Evolutionary conservation across 2,888 invertebrate genomes (phyloP).

Genomic region (Lottia gigantea): DNA sequence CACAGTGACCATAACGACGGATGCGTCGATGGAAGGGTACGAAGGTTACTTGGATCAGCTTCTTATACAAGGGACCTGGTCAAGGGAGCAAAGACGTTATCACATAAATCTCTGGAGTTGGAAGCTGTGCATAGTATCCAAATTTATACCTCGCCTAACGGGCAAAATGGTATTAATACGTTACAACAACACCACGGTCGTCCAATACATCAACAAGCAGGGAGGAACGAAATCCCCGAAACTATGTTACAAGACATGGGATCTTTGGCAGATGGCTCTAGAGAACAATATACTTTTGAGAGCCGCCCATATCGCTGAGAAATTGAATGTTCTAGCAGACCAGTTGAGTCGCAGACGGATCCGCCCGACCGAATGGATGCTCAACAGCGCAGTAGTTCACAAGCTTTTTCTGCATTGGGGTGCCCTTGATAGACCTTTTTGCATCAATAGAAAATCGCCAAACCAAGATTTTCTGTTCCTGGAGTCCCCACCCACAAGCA

Average conservation of each 20-base stretch:
- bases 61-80: not conserved
- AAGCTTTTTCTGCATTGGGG: constrained; percentile 22
- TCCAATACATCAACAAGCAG: no score
- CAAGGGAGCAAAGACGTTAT: no score
- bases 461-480: constrained; percentile 24
- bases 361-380: constrained; percentile 19
- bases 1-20: not conserved
- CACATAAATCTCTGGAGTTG: no score
- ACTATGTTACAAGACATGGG: constrained; percentile 12
- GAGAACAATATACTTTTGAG: constrained; percentile 8
- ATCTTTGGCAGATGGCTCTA: constrained; percentile 13
- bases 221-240: no score
- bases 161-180: constrained; percentile 1
- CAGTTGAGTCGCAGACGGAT: constrained; percentile 14
- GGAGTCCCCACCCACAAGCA: constrained; percentile 20
- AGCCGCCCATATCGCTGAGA: constrained; percentile 25
- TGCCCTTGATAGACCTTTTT: constrained; percentile 18
- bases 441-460: constrained; percentile 22
- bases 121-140: no score
- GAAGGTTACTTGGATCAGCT: not conserved
- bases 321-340: constrained; percentile 22
- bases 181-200: constrained; percentile 20
- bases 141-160: no score
- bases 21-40: not conserved
- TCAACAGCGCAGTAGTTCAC: constrained; percentile 21